A percentile compares a stretch with the other conserved stretches of the same genome.
phyloP scores from a whole-genome alignment of 1,140 invertebrate genomes.

The Notospermus geniculatus region DNA sequence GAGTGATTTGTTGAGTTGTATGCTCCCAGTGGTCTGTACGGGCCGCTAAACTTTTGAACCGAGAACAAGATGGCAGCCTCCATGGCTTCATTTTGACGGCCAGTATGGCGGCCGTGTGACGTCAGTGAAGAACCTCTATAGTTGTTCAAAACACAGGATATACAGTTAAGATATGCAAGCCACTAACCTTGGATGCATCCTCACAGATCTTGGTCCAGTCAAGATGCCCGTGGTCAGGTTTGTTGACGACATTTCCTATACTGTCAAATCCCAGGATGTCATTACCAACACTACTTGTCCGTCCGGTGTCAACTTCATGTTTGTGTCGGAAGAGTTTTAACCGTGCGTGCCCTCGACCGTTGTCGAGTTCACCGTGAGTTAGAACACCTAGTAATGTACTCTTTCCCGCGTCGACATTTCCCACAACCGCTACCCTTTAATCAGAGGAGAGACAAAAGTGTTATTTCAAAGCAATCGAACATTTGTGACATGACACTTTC shows the following conservation, averaged over 20 bases:
- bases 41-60: too few relatives aligned
- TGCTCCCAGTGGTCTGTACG: too few relatives aligned
- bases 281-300: slow-evolving; percentile 98
- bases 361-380: slow-evolving; percentile 97
- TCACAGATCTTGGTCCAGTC: slow-evolving; percentile 99
- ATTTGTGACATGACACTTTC: too few relatives aligned
- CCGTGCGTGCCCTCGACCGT: slow-evolving; percentile 84
- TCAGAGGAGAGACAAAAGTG: too few relatives aligned
- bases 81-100: too few relatives aligned
- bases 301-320: slow-evolving; percentile 96
- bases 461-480: too few relatives aligned
- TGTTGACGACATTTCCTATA: slow-evolving; percentile 86
- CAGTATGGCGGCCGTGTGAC: too few relatives aligned
- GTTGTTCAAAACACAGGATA: too few relatives aligned
- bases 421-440: slow-evolving; percentile 91
- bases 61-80: too few relatives aligned
- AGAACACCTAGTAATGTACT: slow-evolving; percentile 95
- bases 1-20: too few relatives aligned
- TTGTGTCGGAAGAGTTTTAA: slow-evolving; percentile 97
- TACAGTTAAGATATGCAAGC: too few relatives aligned
- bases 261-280: slow-evolving; percentile 95
- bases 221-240: slow-evolving; percentile 83
- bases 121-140: too few relatives aligned
- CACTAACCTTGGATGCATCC: slow-evolving; percentile 87
- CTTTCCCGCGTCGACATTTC: slow-evolving; percentile 99